Conservation (phyloP, 2,888 invertebrate genomes). For the Tuberolachnus salignus region DNA sequence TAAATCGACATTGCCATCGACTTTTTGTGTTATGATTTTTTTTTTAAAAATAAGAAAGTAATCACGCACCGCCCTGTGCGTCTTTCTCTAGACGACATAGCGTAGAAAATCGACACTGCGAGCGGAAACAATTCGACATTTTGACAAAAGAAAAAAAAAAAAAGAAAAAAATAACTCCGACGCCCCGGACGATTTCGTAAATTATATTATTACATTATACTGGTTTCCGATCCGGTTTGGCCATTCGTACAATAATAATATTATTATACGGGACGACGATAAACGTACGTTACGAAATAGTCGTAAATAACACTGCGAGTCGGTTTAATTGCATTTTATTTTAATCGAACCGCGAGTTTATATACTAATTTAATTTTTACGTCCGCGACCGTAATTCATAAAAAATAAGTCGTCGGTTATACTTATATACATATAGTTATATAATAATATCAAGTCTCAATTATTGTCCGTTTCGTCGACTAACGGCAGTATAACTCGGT, state of each 20-base stretch:
- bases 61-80: no score
- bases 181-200: not conserved
- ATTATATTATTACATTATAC: not conserved
- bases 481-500: no score
- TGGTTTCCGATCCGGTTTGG: slow-evolving; percentile 38
- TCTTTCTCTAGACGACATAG: no score
- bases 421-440: no score
- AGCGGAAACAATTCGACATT: no score
- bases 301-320: not conserved
- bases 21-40: no score
- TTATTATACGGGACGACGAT: not conserved
- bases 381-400: not conserved
- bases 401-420: slow-evolving; percentile 10
- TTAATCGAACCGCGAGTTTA: no score
- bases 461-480: not conserved
- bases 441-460: not conserved
- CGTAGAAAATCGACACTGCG: no score
- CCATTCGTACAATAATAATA: not conserved
- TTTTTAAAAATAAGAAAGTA: no score
- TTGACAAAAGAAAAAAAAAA: not conserved
- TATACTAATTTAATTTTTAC: slow-evolving; percentile 20
- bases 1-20: no score
- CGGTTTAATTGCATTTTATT: slow-evolving; percentile 38
- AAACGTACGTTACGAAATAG: slow-evolving; percentile 3
- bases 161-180: not conserved